Evolutionary conservation across 30 jellyfish, hydroid and myxozoan genomes (phyloP), one percentile per base, ranked within the genome.

Genomic region (Hydractinia echinata): DNA sequence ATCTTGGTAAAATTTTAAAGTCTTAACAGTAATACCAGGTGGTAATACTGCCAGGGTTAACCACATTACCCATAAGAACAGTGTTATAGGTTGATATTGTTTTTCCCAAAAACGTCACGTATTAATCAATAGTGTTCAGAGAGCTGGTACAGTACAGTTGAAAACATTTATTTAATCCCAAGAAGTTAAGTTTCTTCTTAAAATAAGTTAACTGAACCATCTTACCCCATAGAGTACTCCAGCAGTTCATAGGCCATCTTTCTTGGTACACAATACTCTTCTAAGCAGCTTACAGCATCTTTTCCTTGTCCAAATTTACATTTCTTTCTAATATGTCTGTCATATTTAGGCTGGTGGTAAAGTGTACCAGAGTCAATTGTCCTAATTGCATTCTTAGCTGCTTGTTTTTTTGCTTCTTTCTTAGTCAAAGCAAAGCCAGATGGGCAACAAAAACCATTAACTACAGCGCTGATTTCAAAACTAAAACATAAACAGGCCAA

Each of bases 221-320:
- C 44, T 2, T 30, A 30, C 44, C 44, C 44, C 44, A 30, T 2
- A 30, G 44, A 30, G 44, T 30, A 30, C 44, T 30, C 44, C 2
- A 30, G 2, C 44, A 30, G 8, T n/a, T 64, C 19, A 64, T 64
- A 64, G 39, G 1, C 19, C 9, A 64, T 64, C 8, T 13, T 51
- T 64, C 74, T 64, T 64, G 74, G 74, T 64, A n/a, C 39, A 13
- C 74, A 64, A 2, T 64, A 64, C 74, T 64, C 74, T 51, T 64
- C 74, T 51, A 64, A 51, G 7, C 39, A 51, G 39, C 74, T 64
- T 7, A 64, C 39, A 0, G 39, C 18, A 64, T 64, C 74, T 64
- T 64, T 64, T 51, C 7, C 18, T 13, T 64, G 74, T n/a, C 18
- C 39, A 51, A 51, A 7, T 64, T 64, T 44, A n/a, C 51, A 13